Evolutionary conservation across 2,113 vertebrate genomes (phyloP).

Genomic region (Zapornia atra): DNA sequence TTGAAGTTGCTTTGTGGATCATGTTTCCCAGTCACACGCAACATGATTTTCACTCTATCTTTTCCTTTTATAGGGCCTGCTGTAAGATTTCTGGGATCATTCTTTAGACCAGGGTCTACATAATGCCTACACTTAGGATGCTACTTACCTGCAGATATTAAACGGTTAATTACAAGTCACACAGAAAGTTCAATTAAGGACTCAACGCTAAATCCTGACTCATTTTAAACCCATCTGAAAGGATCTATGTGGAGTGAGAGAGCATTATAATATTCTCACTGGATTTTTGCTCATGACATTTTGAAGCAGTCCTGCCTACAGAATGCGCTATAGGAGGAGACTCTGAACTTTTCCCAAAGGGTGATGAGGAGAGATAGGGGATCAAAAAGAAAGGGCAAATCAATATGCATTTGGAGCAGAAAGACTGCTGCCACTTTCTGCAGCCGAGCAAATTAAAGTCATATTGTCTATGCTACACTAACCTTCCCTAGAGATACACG

Average conservation of each 20-base stretch:
- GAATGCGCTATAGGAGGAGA: conserved; percentile 21
- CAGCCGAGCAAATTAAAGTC: conserved; percentile 22
- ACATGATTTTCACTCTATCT: neutral
- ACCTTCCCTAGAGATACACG: conserved; percentile 1
- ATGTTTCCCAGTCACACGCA: neutral
- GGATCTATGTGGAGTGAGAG: neutral
- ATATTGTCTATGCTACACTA: conserved; percentile 29
- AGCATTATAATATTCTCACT: neutral
- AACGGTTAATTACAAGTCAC: neutral
- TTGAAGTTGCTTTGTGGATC: neutral
- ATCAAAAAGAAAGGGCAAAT: conserved; percentile 68
- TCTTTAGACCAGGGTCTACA: neutral
- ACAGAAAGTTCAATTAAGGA: conserved; percentile 14
- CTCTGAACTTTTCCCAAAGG: conserved; percentile 52
- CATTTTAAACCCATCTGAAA: neutral
- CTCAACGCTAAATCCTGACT: neutral
- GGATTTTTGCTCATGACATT: conserved; percentile 22
- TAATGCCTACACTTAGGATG: neutral
- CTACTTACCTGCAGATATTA: neutral
- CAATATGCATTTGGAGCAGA: conserved; percentile 53
- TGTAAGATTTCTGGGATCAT: neutral
- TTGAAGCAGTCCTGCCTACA: conserved; percentile 31
- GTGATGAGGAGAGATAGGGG: conserved; percentile 17
- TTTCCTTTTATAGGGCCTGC: neutral
- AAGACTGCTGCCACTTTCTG: conserved; percentile 22